Conservation (phyloP, 92 coral and sea anemone genomes). For the Paramuricea clavata region DNA sequence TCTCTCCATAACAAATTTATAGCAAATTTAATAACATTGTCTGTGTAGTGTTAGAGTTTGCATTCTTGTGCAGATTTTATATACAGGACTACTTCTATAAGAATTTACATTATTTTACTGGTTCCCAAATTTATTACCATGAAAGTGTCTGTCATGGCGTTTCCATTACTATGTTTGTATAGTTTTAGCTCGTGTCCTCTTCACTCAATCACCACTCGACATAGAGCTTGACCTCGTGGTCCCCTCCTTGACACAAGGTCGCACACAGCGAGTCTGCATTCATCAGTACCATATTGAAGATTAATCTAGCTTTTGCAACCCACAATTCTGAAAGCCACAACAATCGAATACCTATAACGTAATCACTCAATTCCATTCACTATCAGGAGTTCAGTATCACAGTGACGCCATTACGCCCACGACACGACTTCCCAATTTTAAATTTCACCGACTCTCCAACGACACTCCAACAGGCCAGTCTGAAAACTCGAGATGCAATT, state of each 20-base stretch:
- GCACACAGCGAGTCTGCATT: background rate
- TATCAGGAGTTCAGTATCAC: background rate
- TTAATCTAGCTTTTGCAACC: background rate
- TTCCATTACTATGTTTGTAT: too few relatives aligned
- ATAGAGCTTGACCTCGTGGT: background rate
- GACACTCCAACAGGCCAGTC: conserved; percentile 21
- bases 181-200: background rate
- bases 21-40: too few relatives aligned
- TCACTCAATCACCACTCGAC: background rate
- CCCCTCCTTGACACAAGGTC: background rate
- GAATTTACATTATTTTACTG: too few relatives aligned
- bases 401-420: too few relatives aligned
- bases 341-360: too few relatives aligned
- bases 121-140: too few relatives aligned
- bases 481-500: conserved; percentile 62
- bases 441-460: background rate
- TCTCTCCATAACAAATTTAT: background rate
- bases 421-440: background rate
- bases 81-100: too few relatives aligned
- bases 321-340: background rate
- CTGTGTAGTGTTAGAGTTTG: too few relatives aligned
- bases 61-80: too few relatives aligned
- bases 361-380: background rate
- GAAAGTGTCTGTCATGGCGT: too few relatives aligned
- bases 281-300: background rate